These are phyloP conservation scores for Lampris megalopsis DNA, from an alignment of 2,113 vertebrate species.

Conservation along the genomic window DNA sequence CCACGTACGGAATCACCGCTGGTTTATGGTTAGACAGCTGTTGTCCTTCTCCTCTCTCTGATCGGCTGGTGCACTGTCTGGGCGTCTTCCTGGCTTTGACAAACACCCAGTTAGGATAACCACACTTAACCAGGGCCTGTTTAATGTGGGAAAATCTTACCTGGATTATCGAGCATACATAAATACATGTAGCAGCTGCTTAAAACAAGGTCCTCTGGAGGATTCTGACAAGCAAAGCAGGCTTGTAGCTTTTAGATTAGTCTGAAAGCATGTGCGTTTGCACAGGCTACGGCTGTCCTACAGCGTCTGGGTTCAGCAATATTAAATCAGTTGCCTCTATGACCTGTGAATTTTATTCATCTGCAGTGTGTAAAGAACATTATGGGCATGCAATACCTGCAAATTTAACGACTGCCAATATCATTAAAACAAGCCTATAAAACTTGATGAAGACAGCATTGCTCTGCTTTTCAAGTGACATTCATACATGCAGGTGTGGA, in stretches of 20 bases:
- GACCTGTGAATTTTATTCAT: slow-evolving; percentile 44
- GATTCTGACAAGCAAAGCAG: neutral
- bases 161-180: neutral
- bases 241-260: slow-evolving; percentile 26
- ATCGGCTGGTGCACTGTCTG: too few relatives aligned
- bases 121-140: neutral
- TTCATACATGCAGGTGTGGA: slow-evolving; percentile 47
- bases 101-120: too few relatives aligned
- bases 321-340: slow-evolving; percentile 8
- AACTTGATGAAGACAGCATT: slow-evolving; percentile 14
- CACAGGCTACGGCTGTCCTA: slow-evolving; percentile 44
- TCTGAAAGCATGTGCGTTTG: slow-evolving; percentile 62
- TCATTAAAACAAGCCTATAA: slow-evolving; percentile 31
- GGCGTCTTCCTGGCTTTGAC: too few relatives aligned
- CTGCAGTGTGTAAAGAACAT: slow-evolving; percentile 43
- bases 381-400: slow-evolving; percentile 55
- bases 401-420: slow-evolving; percentile 55
- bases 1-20: too few relatives aligned
- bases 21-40: too few relatives aligned
- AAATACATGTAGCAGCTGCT: neutral
- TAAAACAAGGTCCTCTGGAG: slow-evolving; percentile 24
- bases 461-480: neutral
- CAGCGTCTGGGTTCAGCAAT: slow-evolving; percentile 13
- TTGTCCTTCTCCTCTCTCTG: too few relatives aligned
- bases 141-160: neutral